A percentile compares a stretch with the other conserved stretches of the same genome.
phyloP scores from a whole-genome alignment of 2,888 invertebrate species.

The Cantharis lateralis region DNA sequence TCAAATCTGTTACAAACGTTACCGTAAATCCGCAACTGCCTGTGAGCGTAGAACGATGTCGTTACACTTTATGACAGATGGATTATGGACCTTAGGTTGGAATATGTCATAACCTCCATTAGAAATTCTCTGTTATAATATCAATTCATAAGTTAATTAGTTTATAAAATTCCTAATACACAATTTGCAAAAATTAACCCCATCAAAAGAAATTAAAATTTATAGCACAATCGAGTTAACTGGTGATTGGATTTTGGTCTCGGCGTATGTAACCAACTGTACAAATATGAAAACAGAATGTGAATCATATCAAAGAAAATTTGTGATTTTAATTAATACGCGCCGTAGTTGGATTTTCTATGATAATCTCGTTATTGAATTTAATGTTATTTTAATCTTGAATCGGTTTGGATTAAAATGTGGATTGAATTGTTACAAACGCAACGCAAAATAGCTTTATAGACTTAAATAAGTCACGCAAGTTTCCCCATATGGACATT shows the following conservation, averaged over 20 bases:
- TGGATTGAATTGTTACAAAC: constrained; percentile 18
- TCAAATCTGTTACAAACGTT: constrained; percentile 47
- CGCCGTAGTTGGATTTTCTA: constrained; percentile 4
- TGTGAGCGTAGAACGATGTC: constrained; percentile 48
- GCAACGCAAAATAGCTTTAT: constrained; percentile 25
- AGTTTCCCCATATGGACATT: constrained; percentile 6
- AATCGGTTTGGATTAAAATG: constrained; percentile 20
- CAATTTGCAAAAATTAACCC: not conserved
- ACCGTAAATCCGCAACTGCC: constrained; percentile 51
- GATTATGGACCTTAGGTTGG: constrained; percentile 37
- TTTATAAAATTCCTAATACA: not conserved
- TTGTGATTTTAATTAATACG: constrained; percentile 16
- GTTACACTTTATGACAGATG: constrained; percentile 51
- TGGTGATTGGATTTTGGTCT: constrained; percentile 6
- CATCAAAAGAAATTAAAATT: constrained; percentile 9
- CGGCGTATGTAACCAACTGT: constrained; percentile 19
- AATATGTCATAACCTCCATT: constrained; percentile 20
- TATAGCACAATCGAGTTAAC: constrained; percentile 15
- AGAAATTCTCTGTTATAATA: not conserved
- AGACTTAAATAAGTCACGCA: constrained; percentile 35
- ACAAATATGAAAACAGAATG: constrained; percentile 12
- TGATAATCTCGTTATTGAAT: constrained; percentile 16
- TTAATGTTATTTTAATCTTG: constrained; percentile 27
- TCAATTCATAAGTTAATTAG: not conserved
- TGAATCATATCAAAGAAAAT: constrained; percentile 23